Base-by-base conservation (phyloP, 2,113 vertebrate species). In the Acanthochromis polyacanthus region DNA sequence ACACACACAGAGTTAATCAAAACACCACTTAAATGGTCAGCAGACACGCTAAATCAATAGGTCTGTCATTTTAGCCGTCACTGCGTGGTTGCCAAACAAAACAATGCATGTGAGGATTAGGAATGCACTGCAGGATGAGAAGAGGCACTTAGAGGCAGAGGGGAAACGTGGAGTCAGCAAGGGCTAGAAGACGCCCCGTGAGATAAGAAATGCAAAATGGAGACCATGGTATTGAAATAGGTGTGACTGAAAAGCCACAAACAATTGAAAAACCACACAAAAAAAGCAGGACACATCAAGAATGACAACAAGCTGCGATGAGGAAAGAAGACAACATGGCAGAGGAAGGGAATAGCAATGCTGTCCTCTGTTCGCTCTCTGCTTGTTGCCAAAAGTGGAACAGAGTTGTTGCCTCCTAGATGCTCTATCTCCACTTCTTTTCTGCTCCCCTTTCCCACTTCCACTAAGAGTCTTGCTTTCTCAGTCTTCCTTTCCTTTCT, bases 341-440 rank as follows among this genome's bases (percentile, higher is more conserved):
- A 22, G 59, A 67, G 46, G 57, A 82, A 77, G 30, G 61, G 66
- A 70, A 81, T 45, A 52, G 65, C 63, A 75, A 20, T 74, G 56
- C 19, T 59, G 28, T 68, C 56, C 70, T 74, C 67, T 77, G n/a
- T 64, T 70, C 40, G 14, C 71, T 71, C 56, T 45, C 40, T 5
- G n/a, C 60, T 71, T 59, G 7, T 80, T 82, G 72, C 70, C 59
- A 84, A 75, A 87, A 84, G 50, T 73, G 53, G 73, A 82, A 85
- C 66, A 77, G 64, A 76, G 72, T 40, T 71, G 52, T 45, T 55
- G 50, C 56, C 60, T 70, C 60, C n/a, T 20, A 51, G 61, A 76
- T 65, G 56, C 55, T 51, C 25, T 65, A 15, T 19, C 52, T 66
- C 45, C 20, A 30, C n/a, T 23, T 56, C 55, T 32, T 38, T n/a